Percentiles rank a stretch among this genome's conserved stretches.
Evolutionary conservation across 2,888 invertebrate genomes (phyloP).

Genomic region (Calameuta idolon): DNA sequence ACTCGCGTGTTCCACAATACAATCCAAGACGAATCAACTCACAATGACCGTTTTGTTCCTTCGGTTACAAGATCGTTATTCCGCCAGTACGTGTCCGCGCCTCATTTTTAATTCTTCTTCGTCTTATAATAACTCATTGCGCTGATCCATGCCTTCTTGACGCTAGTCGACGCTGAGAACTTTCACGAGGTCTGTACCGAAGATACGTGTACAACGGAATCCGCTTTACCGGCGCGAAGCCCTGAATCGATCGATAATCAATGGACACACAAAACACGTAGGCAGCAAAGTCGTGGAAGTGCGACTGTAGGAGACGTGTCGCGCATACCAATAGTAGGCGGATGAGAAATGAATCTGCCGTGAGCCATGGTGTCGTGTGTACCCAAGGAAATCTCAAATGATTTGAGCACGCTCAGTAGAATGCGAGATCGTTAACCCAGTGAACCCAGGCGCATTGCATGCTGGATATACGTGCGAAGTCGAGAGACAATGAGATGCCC

Average conservation of each 20-base stretch:
- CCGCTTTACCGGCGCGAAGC: no score
- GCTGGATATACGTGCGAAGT: conserved; percentile 8
- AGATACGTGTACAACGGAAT: no score
- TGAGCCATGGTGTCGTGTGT: neutral
- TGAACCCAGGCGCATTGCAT: conserved; percentile 25
- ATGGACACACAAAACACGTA: neutral
- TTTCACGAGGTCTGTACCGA: no score
- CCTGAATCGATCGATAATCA: neutral
- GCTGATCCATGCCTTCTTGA: neutral
- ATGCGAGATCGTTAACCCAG: conserved; percentile 33
- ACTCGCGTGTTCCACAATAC: conserved; percentile 8
- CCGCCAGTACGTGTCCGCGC: conserved; percentile 2
- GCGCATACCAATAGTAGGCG: neutral
- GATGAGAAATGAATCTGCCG: neutral
- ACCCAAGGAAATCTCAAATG: conserved; percentile 4
- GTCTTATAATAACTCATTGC: neutral
- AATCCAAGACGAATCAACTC: neutral
- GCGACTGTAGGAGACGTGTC: neutral
- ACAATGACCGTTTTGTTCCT: neutral
- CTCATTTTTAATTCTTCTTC: neutral
- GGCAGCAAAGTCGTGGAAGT: neutral
- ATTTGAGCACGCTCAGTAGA: conserved; percentile 19
- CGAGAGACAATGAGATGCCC: conserved; percentile 10
- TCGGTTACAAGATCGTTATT: neutral
- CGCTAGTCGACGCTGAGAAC: neutral